These are phyloP conservation scores for Gnathonemus echidnorhynchus DNA, from an alignment of 2,113 vertebrate genomes.

Conservation along the genomic window DNA sequence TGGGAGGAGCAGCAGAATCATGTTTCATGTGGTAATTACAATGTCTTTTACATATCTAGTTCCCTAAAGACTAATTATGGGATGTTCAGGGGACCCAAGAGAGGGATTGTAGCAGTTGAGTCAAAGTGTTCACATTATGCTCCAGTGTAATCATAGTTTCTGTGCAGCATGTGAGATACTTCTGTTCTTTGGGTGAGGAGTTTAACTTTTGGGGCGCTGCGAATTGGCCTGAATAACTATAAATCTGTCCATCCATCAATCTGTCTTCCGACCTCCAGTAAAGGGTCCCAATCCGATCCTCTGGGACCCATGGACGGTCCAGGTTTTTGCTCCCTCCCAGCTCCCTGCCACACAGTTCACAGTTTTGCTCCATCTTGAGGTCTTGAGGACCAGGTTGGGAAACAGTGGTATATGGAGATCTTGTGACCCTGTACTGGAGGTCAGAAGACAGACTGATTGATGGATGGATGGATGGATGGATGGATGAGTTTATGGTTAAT, in stretches of 20 bases:
- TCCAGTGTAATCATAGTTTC: not conserved
- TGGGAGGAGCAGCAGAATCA: conserved; percentile 24
- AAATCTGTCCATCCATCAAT: not conserved
- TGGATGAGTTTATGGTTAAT: not conserved
- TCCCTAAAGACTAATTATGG: conserved; percentile 49
- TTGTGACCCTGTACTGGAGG: not conserved
- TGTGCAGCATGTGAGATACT: not conserved
- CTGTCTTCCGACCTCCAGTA: not conserved
- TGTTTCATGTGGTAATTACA: conserved; percentile 45
- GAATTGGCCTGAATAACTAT: not conserved
- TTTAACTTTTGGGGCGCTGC: not conserved
- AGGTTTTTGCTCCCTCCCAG: not conserved
- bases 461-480: not conserved
- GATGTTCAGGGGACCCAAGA: conserved; percentile 34
- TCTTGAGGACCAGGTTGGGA: not conserved
- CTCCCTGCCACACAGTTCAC: not conserved
- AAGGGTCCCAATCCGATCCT: not conserved
- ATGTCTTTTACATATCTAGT: conserved; percentile 39
- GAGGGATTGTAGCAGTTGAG: not conserved
- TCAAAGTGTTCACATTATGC: not conserved
- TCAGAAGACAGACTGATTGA: not conserved
- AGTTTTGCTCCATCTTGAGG: not conserved
- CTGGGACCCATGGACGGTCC: not conserved
- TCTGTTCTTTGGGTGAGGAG: not conserved
- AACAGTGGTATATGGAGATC: not conserved